Evolutionary conservation across 2,797 vertebrate species (phyloP), one percentile per base, ranked within the genome.

Genomic region (Gephyroberyx darwinii): DNA sequence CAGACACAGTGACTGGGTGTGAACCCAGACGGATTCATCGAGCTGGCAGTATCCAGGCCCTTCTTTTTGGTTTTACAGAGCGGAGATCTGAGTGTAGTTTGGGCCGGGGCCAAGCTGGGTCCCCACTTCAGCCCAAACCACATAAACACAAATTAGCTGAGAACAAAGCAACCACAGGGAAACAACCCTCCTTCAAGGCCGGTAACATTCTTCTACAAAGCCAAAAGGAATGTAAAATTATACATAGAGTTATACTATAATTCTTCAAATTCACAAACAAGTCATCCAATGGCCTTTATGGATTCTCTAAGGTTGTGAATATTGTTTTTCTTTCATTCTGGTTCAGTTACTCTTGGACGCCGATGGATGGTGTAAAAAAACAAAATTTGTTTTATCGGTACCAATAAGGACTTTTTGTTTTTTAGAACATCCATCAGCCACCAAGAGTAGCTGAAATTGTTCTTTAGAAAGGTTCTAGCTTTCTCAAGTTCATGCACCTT

Each of bases 1-100:
- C 77, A 90, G 90, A 93, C 90, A 90, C 91, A 87, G 83, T 19
- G 83, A 86, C 76, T 58, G 81, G 86, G 77, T 81, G 90, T 82
- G 84, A 92, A 86, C 86, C 83, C 65, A 59, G 57, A 62, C 39
- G 43, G 71, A 81, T 56, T 67, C 53, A 12, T 78, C 76, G 90
- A 83, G 84, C 85, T 88, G 90, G 91, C 78, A 86, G 87, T 81
- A 83, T 82, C 84, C 26, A 16, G 43, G 77, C 54, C 10, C 59
- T 59, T 37, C 48, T 70, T 65, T 55, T n/a, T 17, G 54, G 13
- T 17, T 83, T 77, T 59, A 47, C 1, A n/a, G 50, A 48, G 30
- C 47, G 0, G 41, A 41, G 73, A 56, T 77, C 59, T 71, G 35
- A 69, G 69, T 63, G 39, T 58, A 62, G 74, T 80, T 75, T 84